These are phyloP conservation scores for Rhinoderma darwinii DNA, from an alignment of 2,113 vertebrate species.

Conservation along the genomic window DNA sequence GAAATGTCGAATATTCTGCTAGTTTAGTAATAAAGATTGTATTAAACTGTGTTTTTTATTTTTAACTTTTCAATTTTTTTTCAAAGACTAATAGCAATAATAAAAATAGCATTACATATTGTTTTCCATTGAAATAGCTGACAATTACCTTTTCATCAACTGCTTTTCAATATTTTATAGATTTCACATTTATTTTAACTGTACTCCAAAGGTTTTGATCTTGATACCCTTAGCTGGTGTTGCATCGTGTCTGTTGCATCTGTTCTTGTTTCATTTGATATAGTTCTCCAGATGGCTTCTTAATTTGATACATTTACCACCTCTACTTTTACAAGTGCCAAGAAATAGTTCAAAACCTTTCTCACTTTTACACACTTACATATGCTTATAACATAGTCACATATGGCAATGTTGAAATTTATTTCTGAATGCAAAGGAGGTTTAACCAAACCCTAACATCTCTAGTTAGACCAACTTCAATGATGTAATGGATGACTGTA, in stretches of 20 bases:
- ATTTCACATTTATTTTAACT: neutral
- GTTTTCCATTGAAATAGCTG: neutral
- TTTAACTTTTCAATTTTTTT: neutral
- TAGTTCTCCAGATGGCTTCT: conserved; percentile 38
- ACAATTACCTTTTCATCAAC: neutral
- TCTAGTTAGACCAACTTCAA: neutral
- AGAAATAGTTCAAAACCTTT: conserved; percentile 40
- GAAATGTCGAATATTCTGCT: neutral
- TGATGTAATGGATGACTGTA: neutral
- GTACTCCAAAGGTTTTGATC: conserved; percentile 27
- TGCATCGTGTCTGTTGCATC: conserved; percentile 3
- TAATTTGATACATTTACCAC: conserved; percentile 49
- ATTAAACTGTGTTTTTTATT: neutral
- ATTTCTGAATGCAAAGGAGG: neutral
- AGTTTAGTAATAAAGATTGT: neutral
- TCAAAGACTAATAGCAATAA: neutral
- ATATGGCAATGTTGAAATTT: conserved; percentile 35
- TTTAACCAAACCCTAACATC: neutral
- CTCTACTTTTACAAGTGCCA: conserved; percentile 24
- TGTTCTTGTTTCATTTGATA: conserved; percentile 37
- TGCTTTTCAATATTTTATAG: conserved; percentile 5
- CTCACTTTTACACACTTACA: conserved; percentile 41
- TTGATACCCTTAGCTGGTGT: neutral
- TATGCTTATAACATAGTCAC: conserved; percentile 31
- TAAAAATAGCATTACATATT: too few relatives aligned